Percentiles rank a stretch among this genome's conserved stretches.
phyloP scores from a whole-genome alignment of 1,140 invertebrate species.

The Drosophila ohnishii region DNA sequence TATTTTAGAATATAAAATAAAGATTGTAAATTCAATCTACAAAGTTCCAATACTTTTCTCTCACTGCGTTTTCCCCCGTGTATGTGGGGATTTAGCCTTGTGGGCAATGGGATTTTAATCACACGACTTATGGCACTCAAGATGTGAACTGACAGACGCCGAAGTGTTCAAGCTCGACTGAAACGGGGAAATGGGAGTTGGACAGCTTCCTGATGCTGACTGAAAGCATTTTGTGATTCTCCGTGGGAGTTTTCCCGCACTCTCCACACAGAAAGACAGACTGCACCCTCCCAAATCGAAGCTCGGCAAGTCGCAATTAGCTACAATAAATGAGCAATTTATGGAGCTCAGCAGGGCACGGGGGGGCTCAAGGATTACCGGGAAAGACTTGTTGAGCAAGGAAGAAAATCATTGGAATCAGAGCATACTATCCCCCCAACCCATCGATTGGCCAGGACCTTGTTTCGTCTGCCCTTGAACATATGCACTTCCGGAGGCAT shows the following conservation, averaged over 20 bases:
- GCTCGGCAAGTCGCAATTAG: conserved; percentile 77
- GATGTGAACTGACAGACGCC: conserved; percentile 81
- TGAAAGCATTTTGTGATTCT: conserved; percentile 81
- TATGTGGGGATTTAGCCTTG: conserved; percentile 73
- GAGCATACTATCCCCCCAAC: conserved; percentile 5
- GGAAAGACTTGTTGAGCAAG: conserved; percentile 30
- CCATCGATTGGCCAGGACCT: conserved; percentile 62
- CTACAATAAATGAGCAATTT: conserved; percentile 83
- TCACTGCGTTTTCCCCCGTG: conserved; percentile 7
- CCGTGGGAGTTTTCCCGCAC: conserved; percentile 61
- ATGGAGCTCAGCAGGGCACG: conserved; percentile 30
- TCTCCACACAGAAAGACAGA: not conserved
- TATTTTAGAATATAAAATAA: not conserved
- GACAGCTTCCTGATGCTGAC: conserved; percentile 64
- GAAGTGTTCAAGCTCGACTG: conserved; percentile 57
- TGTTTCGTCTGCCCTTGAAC: conserved; percentile 69
- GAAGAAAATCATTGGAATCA: not conserved
- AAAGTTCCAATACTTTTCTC: not conserved
- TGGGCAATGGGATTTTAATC: conserved; percentile 83
- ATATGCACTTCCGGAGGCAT: conserved; percentile 68
- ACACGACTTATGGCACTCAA: conserved; percentile 83
- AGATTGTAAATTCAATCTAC: not conserved
- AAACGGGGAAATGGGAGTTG: conserved; percentile 29
- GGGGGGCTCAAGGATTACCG: conserved; percentile 33
- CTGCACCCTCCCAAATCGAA: conserved; percentile 40